Conservation (phyloP, 2,888 invertebrate species). For the Keiferia lycopersicella region DNA sequence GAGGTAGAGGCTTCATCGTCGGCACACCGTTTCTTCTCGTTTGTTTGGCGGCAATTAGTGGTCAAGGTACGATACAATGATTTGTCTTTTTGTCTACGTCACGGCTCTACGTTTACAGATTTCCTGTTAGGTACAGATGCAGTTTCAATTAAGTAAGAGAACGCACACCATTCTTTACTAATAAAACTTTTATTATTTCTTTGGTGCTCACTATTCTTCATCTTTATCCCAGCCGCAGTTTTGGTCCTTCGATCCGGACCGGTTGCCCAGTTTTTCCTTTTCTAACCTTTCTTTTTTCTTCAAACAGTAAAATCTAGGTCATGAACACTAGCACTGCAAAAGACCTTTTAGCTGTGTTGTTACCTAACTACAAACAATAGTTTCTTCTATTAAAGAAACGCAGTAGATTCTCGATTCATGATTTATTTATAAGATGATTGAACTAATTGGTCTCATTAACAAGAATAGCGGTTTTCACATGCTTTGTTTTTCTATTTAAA, state of each 20-base stretch:
- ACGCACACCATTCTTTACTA: too few relatives aligned
- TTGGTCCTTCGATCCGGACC: constrained; percentile 15
- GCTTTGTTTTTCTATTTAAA: constrained; percentile 6
- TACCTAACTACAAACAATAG: constrained; percentile 24
- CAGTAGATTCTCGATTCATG: constrained; percentile 19
- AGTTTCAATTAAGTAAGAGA: neutral
- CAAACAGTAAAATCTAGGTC: constrained; percentile 19
- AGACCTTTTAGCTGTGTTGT: constrained; percentile 12
- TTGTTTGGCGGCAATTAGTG: constrained; percentile 56
- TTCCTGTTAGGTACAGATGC: neutral
- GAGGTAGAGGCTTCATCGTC: constrained; percentile 71
- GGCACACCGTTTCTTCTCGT: constrained; percentile 52
- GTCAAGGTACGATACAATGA: constrained; percentile 53
- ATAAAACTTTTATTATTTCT: neutral
- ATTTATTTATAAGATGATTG: constrained; percentile 12
- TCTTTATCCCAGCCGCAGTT: neutral
- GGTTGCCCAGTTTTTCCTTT: neutral
- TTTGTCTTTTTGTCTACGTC: neutral
- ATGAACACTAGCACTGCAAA: constrained; percentile 22
- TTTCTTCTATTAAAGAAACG: constrained; percentile 21
- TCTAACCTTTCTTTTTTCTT: constrained; percentile 16
- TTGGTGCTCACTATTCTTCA: neutral
- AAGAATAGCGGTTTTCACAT: neutral
- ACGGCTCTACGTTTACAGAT: neutral
- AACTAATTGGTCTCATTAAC: constrained; percentile 14